A percentile compares a stretch with the other conserved stretches of the same genome.
These are phyloP conservation scores for Neoarius graeffei DNA, from an alignment of 2,113 vertebrate genomes.

Conservation along the genomic window DNA sequence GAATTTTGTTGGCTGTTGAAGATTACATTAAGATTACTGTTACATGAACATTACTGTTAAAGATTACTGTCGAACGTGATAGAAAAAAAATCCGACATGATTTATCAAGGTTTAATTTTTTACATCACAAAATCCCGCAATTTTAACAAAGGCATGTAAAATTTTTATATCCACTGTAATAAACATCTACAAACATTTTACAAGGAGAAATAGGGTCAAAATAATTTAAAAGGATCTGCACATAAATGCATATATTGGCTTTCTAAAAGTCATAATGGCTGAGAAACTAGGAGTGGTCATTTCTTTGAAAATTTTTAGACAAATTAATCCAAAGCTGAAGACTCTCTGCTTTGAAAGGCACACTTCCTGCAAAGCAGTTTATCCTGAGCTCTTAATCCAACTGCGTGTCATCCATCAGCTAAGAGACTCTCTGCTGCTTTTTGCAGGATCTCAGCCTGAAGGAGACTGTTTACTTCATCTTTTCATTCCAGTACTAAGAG, in stretches of 20 bases:
- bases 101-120: neutral
- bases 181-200: neutral
- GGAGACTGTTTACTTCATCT: constrained; percentile 58
- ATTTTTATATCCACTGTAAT: neutral
- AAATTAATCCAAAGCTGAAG: neutral
- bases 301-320: neutral
- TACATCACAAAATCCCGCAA: neutral
- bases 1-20: neutral
- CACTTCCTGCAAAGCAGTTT: constrained; percentile 36
- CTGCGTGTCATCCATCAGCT: constrained; percentile 48
- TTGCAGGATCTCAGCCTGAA: neutral
- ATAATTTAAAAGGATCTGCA: neutral
- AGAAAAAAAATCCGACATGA: neutral
- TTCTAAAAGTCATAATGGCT: neutral
- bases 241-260: neutral
- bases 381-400: constrained; percentile 36
- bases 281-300: neutral
- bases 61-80: no score
- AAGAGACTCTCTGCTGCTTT: constrained; percentile 35
- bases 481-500: constrained; percentile 44
- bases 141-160: neutral
- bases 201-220: neutral
- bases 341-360: neutral
- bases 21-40: neutral
- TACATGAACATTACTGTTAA: no score